Evolutionary conservation across 2,888 invertebrate genomes (phyloP), one percentile per base, ranked within the genome.

Genomic region (Ferrisia virgata): DNA sequence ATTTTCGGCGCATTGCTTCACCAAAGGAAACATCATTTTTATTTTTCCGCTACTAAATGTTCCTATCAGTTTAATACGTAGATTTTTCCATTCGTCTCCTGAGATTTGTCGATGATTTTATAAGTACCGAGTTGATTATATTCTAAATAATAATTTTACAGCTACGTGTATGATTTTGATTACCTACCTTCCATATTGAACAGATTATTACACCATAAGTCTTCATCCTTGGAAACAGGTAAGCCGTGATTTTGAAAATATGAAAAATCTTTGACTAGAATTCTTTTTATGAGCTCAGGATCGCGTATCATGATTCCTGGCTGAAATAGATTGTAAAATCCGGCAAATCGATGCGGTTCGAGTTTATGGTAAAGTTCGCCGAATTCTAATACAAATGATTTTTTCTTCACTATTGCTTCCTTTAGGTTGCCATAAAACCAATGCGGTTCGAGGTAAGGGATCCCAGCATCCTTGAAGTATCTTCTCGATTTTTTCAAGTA

Each of bases 251-350:
- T 89, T 0, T 87, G 87, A 86, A 91, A 91, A 85, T 88, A 87
- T 0, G 89, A 87, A 85, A 90, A 91, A 86, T 91, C 90, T 69
- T 89, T 88, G 4, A 90, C 88, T 85, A 90, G 86, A 31, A 90
- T 87, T 85, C 90, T 72, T 40, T 85, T 90, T 25, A 91, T 88
- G 1, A 90, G 80, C 72, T 90, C 88, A 0, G 90, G 90, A 86
- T 89, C 89, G 53, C 89, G 87, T 0, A 90, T 85, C 0, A 91
- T 86, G 0, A 91, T 85, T 79, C 88, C 88, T 0, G 91, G 91
- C 85, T 88, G 89, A 85, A 89, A 88, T 69, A 90, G 89, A 25
- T 89, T 88, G 86, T 89, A 91, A 43, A 91, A 88, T 2, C 91
- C 91, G 31, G 90, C 87, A 85, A 87, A 89, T 3, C 13, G 13